Evolutionary conservation across 2,797 vertebrate species (phyloP).

Genomic region (Micromesistius poutassou): DNA sequence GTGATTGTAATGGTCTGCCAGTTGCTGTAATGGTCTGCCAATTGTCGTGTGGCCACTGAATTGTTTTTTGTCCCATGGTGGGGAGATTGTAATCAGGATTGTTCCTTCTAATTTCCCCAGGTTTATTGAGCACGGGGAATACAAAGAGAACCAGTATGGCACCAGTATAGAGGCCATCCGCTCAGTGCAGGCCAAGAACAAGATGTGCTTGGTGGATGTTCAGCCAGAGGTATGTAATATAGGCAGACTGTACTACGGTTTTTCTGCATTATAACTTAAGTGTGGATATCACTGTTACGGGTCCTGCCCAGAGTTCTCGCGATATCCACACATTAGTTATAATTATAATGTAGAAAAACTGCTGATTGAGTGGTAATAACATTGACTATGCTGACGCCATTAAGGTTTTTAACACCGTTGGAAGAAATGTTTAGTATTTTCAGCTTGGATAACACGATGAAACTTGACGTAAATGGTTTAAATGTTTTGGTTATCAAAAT

Average conservation of each 20-base stretch:
- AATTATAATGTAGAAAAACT: too few relatives aligned
- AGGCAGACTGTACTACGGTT: neutral
- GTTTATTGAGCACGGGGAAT: conserved; percentile 92
- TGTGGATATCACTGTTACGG: too few relatives aligned
- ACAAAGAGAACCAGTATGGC: conserved; percentile 93
- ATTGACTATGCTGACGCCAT: too few relatives aligned
- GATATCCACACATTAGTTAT: too few relatives aligned
- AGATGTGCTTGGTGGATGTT: conserved; percentile 92
- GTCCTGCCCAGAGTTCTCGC: too few relatives aligned
- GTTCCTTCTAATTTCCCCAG: conserved; percentile 56
- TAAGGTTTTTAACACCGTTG: too few relatives aligned
- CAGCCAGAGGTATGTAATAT: conserved; percentile 85
- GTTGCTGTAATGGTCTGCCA: neutral
- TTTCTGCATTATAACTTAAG: neutral
- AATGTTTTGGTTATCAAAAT: too few relatives aligned
- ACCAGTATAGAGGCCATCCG: conserved; percentile 93
- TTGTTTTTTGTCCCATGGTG: neutral
- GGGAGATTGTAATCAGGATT: neutral
- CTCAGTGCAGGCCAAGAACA: conserved; percentile 88
- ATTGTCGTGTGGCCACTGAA: neutral
- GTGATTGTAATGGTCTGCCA: neutral
- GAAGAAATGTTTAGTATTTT: too few relatives aligned
- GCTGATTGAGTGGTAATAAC: too few relatives aligned
- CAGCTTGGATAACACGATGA: too few relatives aligned
- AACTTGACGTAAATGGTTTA: too few relatives aligned